Base-by-base conservation (phyloP, 2,797 vertebrate species). In the Neopelma chrysocephalum region DNA sequence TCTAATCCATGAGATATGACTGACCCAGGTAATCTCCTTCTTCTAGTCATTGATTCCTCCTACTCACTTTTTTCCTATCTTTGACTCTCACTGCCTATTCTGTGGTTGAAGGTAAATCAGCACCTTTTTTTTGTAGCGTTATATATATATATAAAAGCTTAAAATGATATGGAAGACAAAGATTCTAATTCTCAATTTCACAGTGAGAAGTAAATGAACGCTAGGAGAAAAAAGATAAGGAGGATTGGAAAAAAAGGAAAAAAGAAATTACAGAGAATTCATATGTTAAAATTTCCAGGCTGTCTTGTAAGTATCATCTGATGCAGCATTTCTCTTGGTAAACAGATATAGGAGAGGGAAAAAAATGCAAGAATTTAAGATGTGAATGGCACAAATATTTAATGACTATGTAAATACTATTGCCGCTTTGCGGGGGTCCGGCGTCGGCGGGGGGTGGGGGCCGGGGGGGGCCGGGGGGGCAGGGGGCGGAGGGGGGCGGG, bases 1-100 rank as follows among this genome's bases (percentile, higher is more conserved):
- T 66, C 40, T 70, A 42, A 43, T 0, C 0, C 8, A 36, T 2
- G 19, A 47, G 12, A 45, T 36, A 32, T 0, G 0, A 53, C 9
- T 6, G 7, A 43, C 5, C 12, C 23, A 54, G 16, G 11, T 50
- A 42, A 51, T 40, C 7, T 66, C 4, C 14, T 42, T 42, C 42
- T 42, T 68, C 54, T 61, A 48, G 54, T 65, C 17, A 50, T 10
- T 43, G 56, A 25, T 62, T 93, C 20, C 13, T 89, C n/a, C 48
- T 56, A 16, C 17, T 32, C 0, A 0, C 4, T 18, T 85, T 61
- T 90, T 69, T 29, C 8, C 27, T 64, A 38, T 27, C 15, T 78
- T 29, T 50, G 48, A 38, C 13, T 50, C 18, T 69, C 7, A 40
- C 47, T 84, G 17, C 11, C 21, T 78, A 2, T 65, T 69, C 32